A percentile compares a stretch with the other conserved stretches of the same genome.
phyloP scores from a whole-genome alignment of 1,140 invertebrate species.

The Paramacrobiotus metropolitanus region DNA sequence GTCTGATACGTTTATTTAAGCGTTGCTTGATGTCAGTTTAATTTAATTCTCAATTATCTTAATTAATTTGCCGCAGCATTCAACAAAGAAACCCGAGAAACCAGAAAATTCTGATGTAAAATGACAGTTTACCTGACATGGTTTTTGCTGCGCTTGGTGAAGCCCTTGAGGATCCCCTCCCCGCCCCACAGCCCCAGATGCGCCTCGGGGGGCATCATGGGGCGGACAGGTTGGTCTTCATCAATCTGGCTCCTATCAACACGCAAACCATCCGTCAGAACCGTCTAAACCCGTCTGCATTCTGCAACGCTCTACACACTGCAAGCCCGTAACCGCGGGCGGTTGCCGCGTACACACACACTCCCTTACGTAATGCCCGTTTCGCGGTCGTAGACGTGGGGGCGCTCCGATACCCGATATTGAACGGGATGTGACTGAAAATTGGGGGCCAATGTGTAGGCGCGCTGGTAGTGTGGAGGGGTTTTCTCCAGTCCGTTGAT shows the following conservation, averaged over 20 bases:
- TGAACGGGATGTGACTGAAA: conserved; percentile 49
- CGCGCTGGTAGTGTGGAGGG: neutral
- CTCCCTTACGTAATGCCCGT: conserved; percentile 38
- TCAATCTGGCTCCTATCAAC: conserved; percentile 35
- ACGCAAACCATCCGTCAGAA: neutral
- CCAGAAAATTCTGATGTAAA: no score
- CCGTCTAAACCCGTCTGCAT: no score
- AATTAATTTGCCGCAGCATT: neutral
- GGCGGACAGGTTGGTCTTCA: conserved; percentile 42
- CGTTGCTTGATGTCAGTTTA: neutral
- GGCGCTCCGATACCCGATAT: conserved; percentile 45
- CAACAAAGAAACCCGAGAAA: no score
- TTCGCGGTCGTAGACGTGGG: conserved; percentile 43
- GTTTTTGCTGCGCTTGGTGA: conserved; percentile 33
- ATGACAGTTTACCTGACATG: no score
- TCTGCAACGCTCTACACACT: no score
- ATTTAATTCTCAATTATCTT: neutral
- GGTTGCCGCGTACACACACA: no score
- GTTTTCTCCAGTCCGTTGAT: neutral
- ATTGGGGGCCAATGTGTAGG: neutral
- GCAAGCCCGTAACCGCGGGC: no score
- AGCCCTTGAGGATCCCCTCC: conserved; percentile 40
- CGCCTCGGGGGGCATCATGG: conserved; percentile 50
- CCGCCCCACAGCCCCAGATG: conserved; percentile 82
- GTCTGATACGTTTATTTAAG: neutral